phyloP scores from a whole-genome alignment of 2,797 vertebrate species.

The Semotilus atromaculatus region DNA sequence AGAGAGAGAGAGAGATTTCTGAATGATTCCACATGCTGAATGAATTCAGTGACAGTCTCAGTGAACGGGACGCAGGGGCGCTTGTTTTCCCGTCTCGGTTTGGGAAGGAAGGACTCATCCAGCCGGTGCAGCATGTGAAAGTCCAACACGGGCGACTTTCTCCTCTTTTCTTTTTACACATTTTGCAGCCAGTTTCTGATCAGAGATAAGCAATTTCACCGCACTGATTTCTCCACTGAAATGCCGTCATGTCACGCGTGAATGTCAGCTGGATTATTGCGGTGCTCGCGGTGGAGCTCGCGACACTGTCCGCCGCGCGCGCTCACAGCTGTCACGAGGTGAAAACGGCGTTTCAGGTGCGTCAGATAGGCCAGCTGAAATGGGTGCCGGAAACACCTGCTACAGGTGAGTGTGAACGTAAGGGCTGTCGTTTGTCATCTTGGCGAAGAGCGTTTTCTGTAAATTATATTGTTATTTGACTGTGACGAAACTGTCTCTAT shows the following conservation, averaged over 20 bases:
- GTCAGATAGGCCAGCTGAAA: constrained; percentile 85
- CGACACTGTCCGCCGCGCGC: constrained; percentile 62
- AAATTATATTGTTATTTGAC: too few relatives aligned
- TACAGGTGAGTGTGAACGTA: constrained; percentile 79
- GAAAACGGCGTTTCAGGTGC: constrained; percentile 88
- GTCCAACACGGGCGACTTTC: constrained; percentile 57
- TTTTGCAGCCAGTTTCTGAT: constrained; percentile 1
- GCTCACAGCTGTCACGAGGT: constrained; percentile 92
- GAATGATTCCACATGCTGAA: constrained; percentile 56
- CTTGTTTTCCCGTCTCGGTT: constrained; percentile 58
- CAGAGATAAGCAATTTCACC: constrained; percentile 39
- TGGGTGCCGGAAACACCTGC: constrained; percentile 89
- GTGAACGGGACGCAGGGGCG: constrained; percentile 15
- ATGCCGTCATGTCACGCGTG: constrained; percentile 84
- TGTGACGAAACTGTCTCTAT: background rate
- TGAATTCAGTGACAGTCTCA: constrained; percentile 38
- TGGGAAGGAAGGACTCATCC: constrained; percentile 63
- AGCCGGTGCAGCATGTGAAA: constrained; percentile 77
- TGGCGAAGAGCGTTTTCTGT: too few relatives aligned
- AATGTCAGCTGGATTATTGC: constrained; percentile 74
- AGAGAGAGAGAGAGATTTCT: constrained; percentile 45
- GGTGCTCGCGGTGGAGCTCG: constrained; percentile 66
- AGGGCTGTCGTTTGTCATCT: background rate
- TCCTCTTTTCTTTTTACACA: constrained; percentile 55
- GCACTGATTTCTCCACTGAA: constrained; percentile 71